Evolutionary conservation across 35 echinoderm and acorn worm genomes (phyloP).

Genomic region (Heliocidaris erythrogramma): DNA sequence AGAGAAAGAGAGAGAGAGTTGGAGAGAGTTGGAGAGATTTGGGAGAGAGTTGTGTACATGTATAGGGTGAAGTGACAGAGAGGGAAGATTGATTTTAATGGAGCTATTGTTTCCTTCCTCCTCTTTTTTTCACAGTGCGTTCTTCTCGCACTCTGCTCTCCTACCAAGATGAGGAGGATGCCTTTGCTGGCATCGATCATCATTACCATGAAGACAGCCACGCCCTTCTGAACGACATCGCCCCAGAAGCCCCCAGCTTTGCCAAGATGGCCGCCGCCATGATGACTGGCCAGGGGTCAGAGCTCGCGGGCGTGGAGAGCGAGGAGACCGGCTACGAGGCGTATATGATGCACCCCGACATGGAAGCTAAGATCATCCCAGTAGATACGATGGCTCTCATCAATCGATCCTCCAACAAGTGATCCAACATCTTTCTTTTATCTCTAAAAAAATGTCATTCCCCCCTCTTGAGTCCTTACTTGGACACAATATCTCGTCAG

Average conservation of each 20-base stretch:
- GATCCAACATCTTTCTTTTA: neutral
- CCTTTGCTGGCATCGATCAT: neutral
- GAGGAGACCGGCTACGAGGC: constrained; percentile 14
- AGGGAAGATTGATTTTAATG: neutral
- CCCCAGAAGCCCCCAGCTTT: neutral
- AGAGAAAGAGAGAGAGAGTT: too few species aligned
- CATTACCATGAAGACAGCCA: constrained; percentile 18
- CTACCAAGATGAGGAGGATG: constrained; percentile 61
- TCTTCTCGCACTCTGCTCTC: constrained; percentile 80
- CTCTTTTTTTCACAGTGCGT: constrained; percentile 49
- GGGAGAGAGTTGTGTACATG: neutral
- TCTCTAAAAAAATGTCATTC: neutral
- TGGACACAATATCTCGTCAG: neutral
- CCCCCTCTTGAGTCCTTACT: neutral
- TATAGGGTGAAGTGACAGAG: neutral
- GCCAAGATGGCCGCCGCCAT: constrained; percentile 45
- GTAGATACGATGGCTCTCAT: constrained; percentile 43
- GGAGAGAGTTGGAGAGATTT: too few species aligned
- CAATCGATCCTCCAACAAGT: constrained; percentile 36
- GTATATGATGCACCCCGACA: constrained; percentile 27
- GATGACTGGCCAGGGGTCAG: neutral
- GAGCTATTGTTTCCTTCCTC: neutral
- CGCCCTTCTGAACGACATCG: constrained; percentile 12
- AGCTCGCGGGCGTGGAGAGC: constrained; percentile 1
- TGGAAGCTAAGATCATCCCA: constrained; percentile 40